Percentiles rank a stretch among this genome's conserved stretches.
Conservation (phyloP, 1,140 invertebrate genomes). For the Leptinotarsa undecemlineata region DNA sequence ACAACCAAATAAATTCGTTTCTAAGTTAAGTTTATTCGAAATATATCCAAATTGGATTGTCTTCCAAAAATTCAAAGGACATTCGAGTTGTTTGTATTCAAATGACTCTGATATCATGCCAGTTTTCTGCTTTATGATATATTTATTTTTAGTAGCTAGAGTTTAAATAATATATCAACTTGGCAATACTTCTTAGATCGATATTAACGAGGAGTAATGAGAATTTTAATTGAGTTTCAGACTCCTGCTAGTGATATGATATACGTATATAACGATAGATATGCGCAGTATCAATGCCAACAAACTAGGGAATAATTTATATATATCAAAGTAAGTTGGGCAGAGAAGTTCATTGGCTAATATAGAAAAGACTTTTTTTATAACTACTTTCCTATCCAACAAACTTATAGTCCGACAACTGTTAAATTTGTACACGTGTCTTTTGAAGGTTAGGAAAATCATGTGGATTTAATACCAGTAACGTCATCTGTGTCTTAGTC, state of each 20-base stretch:
- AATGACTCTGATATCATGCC: background rate
- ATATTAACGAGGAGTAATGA: background rate
- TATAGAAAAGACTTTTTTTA: too few relatives aligned
- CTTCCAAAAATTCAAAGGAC: slow-evolving; percentile 41
- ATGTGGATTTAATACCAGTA: too few relatives aligned
- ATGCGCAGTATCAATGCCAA: background rate
- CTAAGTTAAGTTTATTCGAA: slow-evolving; percentile 37
- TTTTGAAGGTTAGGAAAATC: too few relatives aligned
- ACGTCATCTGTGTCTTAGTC: too few relatives aligned
- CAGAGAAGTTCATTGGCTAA: too few relatives aligned
- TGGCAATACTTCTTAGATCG: slow-evolving; percentile 3
- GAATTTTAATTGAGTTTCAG: background rate
- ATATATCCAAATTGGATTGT: slow-evolving; percentile 36
- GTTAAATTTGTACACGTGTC: too few relatives aligned
- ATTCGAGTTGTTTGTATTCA: slow-evolving; percentile 26
- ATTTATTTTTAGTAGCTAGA: slow-evolving; percentile 4
- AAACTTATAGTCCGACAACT: too few relatives aligned
- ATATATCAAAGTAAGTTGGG: too few relatives aligned
- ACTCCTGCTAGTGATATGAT: slow-evolving; percentile 4
- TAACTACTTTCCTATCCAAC: too few relatives aligned
- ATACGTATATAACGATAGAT: background rate
- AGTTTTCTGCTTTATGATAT: slow-evolving; percentile 16
- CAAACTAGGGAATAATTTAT: background rate
- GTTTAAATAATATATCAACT: background rate
- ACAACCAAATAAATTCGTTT: slow-evolving; percentile 42